Conservation (phyloP, 2,888 invertebrate species). For the Ommatoiulus sabulosus region DNA sequence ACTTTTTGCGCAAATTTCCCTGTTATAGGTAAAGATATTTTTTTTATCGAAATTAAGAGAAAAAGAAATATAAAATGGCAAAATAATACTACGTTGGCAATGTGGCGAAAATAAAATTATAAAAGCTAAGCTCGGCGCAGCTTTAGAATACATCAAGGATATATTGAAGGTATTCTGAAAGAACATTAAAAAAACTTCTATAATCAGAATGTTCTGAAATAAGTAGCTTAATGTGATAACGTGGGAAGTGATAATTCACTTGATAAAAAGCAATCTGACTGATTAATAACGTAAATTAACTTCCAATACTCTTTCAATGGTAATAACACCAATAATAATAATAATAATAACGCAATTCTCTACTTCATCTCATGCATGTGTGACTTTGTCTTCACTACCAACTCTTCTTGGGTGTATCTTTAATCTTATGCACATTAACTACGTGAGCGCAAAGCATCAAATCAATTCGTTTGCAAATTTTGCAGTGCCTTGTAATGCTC, state of each 20-base stretch:
- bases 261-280: not conserved
- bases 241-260: not conserved
- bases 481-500: slow-evolving; percentile 39
- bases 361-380: slow-evolving; percentile 22
- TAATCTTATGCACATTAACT: slow-evolving; percentile 23
- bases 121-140: no score
- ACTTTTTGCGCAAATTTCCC: not conserved
- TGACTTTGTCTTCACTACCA: not conserved
- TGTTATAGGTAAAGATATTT: not conserved
- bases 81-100: no score
- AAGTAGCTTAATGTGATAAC: not conserved
- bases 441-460: not conserved
- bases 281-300: slow-evolving; percentile 3
- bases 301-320: not conserved
- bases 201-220: not conserved
- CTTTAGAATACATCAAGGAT: not conserved
- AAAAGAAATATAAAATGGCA: not conserved
- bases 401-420: slow-evolving; percentile 16
- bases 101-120: no score
- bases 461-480: slow-evolving; percentile 23
- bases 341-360: not conserved
- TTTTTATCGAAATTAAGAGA: not conserved
- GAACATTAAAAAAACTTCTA: not conserved
- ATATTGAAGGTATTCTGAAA: not conserved
- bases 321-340: slow-evolving; percentile 10